A percentile compares a stretch with the other conserved stretches of the same genome.
Conservation (phyloP, 2,888 invertebrate species). For the Trichopoda pennipes region DNA sequence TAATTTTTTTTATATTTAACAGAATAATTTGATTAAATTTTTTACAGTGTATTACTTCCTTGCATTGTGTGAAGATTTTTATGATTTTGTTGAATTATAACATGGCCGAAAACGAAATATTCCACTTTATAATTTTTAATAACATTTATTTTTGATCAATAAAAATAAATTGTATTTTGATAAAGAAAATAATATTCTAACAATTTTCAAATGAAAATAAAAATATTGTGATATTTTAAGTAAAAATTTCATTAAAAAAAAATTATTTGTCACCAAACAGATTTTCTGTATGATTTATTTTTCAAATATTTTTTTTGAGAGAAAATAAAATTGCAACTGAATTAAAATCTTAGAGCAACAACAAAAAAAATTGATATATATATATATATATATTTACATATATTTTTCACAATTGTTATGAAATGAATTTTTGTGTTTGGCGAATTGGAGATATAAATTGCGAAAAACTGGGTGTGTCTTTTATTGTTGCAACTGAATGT, state of each 20-base stretch:
- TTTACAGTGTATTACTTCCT: neutral
- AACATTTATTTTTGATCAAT: too few species aligned
- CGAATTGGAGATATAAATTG: constrained; percentile 12
- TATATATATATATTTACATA: too few species aligned
- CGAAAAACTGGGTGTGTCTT: constrained; percentile 51
- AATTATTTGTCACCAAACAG: neutral
- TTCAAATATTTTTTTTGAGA: neutral
- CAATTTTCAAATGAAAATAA: neutral
- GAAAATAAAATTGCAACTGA: too few species aligned
- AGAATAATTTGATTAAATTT: neutral
- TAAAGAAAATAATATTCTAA: neutral
- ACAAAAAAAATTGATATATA: too few species aligned
- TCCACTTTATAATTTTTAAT: neutral
- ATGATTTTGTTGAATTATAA: neutral
- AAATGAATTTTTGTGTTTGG: neutral
- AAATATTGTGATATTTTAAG: neutral
- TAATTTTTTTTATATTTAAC: neutral
- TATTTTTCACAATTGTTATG: neutral
- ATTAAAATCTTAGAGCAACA: too few species aligned
- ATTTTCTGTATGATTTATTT: neutral
- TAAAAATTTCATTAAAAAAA: neutral
- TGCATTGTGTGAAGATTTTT: neutral
- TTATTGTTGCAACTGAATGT: constrained; percentile 33
- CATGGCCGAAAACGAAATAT: neutral
- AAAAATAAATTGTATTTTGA: neutral